These are phyloP conservation scores for Drepanosiphum platanoidis DNA, from an alignment of 2,888 invertebrate genomes.

Conservation along the genomic window DNA sequence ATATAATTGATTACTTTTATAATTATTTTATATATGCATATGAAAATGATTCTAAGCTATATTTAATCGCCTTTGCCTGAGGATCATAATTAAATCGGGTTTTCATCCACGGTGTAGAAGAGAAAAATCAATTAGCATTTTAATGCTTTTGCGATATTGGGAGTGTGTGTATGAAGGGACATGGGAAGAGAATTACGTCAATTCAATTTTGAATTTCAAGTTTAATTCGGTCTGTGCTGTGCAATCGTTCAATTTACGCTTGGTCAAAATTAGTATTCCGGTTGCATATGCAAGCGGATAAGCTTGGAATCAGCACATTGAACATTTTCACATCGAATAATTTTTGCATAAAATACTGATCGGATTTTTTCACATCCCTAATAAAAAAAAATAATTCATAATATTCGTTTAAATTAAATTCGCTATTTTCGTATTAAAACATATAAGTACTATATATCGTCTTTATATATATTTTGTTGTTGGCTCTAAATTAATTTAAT, in stretches of 20 bases:
- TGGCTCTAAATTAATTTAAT: background rate
- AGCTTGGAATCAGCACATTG: constrained; percentile 50
- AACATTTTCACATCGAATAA: constrained; percentile 44
- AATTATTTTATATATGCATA: constrained; percentile 15
- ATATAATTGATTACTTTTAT: constrained; percentile 28
- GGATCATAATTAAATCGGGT: constrained; percentile 41
- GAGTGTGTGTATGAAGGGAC: constrained; percentile 31
- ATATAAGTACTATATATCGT: background rate
- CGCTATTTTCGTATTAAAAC: background rate
- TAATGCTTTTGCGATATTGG: constrained; percentile 47
- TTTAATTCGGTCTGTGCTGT: constrained; percentile 45
- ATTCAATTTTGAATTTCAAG: constrained; percentile 55
- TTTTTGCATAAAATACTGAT: constrained; percentile 53
- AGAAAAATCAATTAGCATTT: constrained; percentile 62
- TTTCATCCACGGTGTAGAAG: constrained; percentile 33
- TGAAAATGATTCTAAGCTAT: constrained; percentile 41
- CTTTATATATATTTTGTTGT: background rate
- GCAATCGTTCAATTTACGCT: constrained; percentile 58
- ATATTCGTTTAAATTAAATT: constrained; percentile 6
- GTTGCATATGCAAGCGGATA: constrained; percentile 50
- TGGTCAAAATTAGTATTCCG: constrained; percentile 59
- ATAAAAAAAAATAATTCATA: constrained; percentile 11
- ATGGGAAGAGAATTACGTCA: constrained; percentile 47
- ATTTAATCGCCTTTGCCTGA: constrained; percentile 43
- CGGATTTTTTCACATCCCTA: constrained; percentile 9